Evolutionary conservation across 2,888 invertebrate genomes (phyloP), one percentile per base, ranked within the genome.

Genomic region (Scaptomyza parva): DNA sequence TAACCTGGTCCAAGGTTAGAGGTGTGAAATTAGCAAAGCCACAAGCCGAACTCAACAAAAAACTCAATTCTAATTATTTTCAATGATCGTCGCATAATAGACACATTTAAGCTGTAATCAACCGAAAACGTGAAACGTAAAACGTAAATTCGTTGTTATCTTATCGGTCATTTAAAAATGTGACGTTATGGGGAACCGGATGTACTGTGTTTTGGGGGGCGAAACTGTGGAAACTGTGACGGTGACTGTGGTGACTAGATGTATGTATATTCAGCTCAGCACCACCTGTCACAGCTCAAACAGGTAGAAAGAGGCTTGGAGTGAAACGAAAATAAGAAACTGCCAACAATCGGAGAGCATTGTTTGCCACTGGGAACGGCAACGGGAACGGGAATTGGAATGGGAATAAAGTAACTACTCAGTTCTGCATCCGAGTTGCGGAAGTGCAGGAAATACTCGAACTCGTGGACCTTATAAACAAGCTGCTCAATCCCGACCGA

Each of bases 391-490:
- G 35, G 8, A 35, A 33, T 33, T 72, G 45, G 66, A 65, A 72
- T 61, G 51, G 37, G 9, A 37, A 37, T 37, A 17, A 37, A 37
- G 37, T 14, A 77, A 54, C 63, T 63, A 44, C 58, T 52, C 47
- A 30, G 61, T 53, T 57, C 47, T 35, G 61, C 30, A 39, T 63
- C 45, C 33, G 39, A 64, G 43, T 57, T 83, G 66, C 74, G 87
- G 88, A 85, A 87, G 84, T 72, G 70, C 70, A 79, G 80, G 82
- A 83, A 85, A 77, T 79, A 70, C 67, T 76, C 76, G 41, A 64
- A 60, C 63, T 53, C 30, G 43, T 58, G 53, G 50, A 62, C 66
- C 76, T 73, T 62, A 67, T 60, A 78, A 69, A 67, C 66, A 72
- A 70, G 43, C 61, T 60, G 70, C 74, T 58, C 57, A 57, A 44